Conservation (phyloP, 2,797 vertebrate species). For the Cichlasoma orientale region DNA sequence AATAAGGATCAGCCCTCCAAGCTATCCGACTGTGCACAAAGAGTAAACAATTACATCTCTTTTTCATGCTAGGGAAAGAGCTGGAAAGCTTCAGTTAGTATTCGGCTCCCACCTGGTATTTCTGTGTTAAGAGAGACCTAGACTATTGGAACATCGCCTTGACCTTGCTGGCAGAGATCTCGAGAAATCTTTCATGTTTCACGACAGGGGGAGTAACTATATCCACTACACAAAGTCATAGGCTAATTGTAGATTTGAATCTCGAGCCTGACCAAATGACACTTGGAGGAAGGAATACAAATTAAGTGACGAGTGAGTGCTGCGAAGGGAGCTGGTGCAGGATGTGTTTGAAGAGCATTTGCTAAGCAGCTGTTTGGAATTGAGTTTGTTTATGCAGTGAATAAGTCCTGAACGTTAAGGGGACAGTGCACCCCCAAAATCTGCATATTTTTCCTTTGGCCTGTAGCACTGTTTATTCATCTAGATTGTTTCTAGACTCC, state of each 20-base stretch:
- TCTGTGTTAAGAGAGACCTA: constrained; percentile 12
- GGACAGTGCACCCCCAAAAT: neutral
- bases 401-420: constrained; percentile 62
- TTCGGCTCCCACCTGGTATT: constrained; percentile 48
- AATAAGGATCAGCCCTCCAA: constrained; percentile 64
- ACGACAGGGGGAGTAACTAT: constrained; percentile 18
- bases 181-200: constrained; percentile 47
- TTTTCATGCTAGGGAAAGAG: constrained; percentile 50
- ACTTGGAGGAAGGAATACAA: constrained; percentile 57
- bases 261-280: constrained; percentile 54
- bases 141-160: constrained; percentile 12
- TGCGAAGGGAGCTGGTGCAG: constrained; percentile 15
- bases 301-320: constrained; percentile 44
- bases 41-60: constrained; percentile 69
- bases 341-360: constrained; percentile 35
- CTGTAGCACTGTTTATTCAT: neutral
- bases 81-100: constrained; percentile 41
- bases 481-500: neutral
- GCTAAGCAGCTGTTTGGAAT: constrained; percentile 57
- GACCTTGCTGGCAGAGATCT: constrained; percentile 63
- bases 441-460: neutral
- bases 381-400: constrained; percentile 64
- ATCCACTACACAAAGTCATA: constrained; percentile 47
- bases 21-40: constrained; percentile 53
- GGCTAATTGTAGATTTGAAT: constrained; percentile 73